phyloP scores from a whole-genome alignment of 2,113 vertebrate genomes.

The Coptodon rendalli region DNA sequence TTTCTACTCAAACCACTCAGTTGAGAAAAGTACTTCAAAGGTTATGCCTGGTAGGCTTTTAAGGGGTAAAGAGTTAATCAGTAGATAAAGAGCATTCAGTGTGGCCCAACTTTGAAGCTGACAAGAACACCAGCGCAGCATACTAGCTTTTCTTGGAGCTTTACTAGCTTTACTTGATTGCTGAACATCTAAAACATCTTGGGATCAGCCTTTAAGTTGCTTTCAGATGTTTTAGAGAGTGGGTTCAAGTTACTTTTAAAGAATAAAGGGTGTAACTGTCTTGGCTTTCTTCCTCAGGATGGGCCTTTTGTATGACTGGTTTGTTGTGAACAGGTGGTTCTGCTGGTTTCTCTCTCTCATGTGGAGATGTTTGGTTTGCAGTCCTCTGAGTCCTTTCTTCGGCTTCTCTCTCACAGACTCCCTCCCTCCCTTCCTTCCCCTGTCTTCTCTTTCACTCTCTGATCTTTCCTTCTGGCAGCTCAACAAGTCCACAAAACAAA shows the following conservation, averaged over 20 bases:
- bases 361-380: slow-evolving; percentile 25
- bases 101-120: neutral
- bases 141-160: neutral
- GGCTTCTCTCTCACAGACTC: neutral
- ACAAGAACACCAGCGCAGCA: neutral
- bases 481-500: slow-evolving; percentile 16
- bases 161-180: neutral
- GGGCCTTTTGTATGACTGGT: neutral
- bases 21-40: neutral
- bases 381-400: neutral
- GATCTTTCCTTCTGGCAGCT: slow-evolving; percentile 5
- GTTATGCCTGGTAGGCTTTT: neutral
- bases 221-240: neutral
- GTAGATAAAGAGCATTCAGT: neutral
- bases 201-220: neutral
- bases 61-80: neutral
- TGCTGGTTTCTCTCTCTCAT: slow-evolving; percentile 1
- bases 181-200: neutral
- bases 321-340: slow-evolving; percentile 18
- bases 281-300: neutral
- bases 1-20: neutral
- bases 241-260: neutral
- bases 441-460: neutral
- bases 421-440: neutral
- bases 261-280: neutral